Evolutionary conservation across 2,113 vertebrate genomes (phyloP), one percentile per base, ranked within the genome.

Genomic region (Catharus bicknelli): DNA sequence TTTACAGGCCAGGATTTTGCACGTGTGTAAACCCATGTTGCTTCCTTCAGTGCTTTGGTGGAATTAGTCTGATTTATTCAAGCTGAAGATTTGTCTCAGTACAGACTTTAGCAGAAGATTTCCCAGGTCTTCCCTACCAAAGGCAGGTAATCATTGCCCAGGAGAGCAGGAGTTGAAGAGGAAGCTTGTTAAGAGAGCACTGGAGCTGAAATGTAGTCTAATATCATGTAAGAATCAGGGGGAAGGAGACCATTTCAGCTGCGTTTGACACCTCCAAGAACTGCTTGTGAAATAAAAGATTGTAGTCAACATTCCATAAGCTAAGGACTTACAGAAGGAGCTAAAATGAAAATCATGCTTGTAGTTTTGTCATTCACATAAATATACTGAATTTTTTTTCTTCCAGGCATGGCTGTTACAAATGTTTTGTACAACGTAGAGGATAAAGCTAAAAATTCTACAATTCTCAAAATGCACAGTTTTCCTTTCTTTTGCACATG

Each of bases 41-140:
- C 30, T 59, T 80, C 68, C 15, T 63, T 74, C 76, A 53, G 11
- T 83, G 55, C 13, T 38, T 63, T 50, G 14, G 15, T 36, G 27
- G 50, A 91, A 54, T 78, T 58, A 73, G 6, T 20, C 55, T 91
- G 67, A 66, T 80, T 86, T 81, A 88, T 59, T 27, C 23, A 85
- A 51, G 26, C 21, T 51, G 36, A 78, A 22, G 59, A 22, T 77
- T 20, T 64, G 9, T 42, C 59, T 82, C 38, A 51, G 11, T 22
- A 21, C 25, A 69, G 43, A 5, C 10, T 73, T 91, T 59, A 70
- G 40, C 2, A 1, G 26, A 16, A 69, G 23, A 62, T 83, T 89
- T 87, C 63, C 45, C 32, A 67, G 16, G 21, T 50, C 21, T 83
- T 90, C 17, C 17, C 15, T 43, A 40, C 14, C 13, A 40, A 76